Evolutionary conservation across 1,140 invertebrate genomes (phyloP).

Genomic region (Zaprionus tsacasi): DNA sequence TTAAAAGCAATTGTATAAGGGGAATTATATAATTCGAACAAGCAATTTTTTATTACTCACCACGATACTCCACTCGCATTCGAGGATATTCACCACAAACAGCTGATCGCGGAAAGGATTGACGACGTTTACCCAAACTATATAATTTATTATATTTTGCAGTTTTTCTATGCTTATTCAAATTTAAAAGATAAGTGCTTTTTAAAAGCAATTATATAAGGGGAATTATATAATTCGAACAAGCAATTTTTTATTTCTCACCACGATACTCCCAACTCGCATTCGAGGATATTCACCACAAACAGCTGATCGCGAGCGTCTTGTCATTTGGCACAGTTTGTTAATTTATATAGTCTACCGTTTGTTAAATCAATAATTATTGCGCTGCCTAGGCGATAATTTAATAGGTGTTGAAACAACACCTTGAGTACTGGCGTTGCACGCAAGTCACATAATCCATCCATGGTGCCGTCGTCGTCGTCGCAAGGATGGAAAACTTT

Average conservation of each 20-base stretch:
- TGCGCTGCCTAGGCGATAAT: constrained; percentile 48
- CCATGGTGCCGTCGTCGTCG: constrained; percentile 19
- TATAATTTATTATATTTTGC: background rate
- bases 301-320: constrained; percentile 38
- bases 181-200: background rate
- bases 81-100: constrained; percentile 16
- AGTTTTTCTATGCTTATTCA: background rate
- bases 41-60: background rate
- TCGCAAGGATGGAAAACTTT: constrained; percentile 60
- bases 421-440: constrained; percentile 50
- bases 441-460: constrained; percentile 54
- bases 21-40: background rate
- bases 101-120: constrained; percentile 44
- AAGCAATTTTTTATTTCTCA: background rate
- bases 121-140: background rate
- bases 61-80: background rate
- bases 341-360: constrained; percentile 14
- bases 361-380: constrained; percentile 66
- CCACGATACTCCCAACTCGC: background rate
- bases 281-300: background rate
- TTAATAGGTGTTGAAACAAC: constrained; percentile 67
- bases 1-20: no score
- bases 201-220: no score
- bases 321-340: constrained; percentile 9
- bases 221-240: background rate